Evolutionary conservation across 2,888 invertebrate species (phyloP).

Genomic region (Nomada lathburiana): DNA sequence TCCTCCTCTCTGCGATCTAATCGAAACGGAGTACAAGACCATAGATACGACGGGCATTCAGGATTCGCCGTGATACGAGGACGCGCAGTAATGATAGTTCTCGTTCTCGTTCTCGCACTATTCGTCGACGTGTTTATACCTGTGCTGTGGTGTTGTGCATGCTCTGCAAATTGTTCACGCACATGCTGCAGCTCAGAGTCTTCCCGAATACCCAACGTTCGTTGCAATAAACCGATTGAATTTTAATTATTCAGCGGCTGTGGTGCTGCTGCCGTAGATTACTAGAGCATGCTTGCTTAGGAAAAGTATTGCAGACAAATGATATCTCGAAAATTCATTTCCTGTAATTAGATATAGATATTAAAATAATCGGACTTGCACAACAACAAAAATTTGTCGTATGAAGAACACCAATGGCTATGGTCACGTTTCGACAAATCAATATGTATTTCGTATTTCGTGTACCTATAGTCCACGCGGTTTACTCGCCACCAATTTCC

Average conservation of each 20-base stretch:
- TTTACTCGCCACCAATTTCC: not conserved
- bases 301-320: not conserved
- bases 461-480: too few relatives aligned
- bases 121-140: conserved; percentile 34
- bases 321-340: not conserved
- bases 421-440: not conserved
- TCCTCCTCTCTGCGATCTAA: conserved; percentile 9
- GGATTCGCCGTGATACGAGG: conserved; percentile 37
- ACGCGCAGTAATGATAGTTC: conserved; percentile 28
- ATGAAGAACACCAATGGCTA: not conserved
- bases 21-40: conserved; percentile 1
- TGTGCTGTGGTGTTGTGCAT: not conserved
- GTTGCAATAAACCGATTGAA: conserved; percentile 18
- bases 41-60: conserved; percentile 40
- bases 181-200: conserved; percentile 5
- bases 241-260: conserved; percentile 46
- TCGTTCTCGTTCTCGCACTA: not conserved
- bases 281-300: conserved; percentile 10
- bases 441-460: not conserved
- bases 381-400: not conserved
- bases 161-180: conserved; percentile 14
- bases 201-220: not conserved
- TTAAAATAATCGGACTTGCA: not conserved
- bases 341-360: not conserved
- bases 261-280: conserved; percentile 1